Base-by-base conservation (phyloP, 2,797 vertebrate species). In the Peromyscus melanophrys region DNA sequence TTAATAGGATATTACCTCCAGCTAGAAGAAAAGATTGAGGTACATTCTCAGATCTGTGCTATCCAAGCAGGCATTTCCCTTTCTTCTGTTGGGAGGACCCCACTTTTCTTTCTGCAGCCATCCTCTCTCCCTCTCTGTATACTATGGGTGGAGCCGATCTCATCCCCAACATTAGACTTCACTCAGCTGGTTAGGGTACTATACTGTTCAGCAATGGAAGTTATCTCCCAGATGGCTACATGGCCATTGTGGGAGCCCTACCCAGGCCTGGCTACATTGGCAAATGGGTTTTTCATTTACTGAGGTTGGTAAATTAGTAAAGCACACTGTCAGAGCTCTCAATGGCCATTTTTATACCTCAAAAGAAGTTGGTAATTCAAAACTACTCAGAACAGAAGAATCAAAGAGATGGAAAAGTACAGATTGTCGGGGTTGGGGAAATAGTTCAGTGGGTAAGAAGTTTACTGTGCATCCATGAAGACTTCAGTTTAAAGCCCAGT, bases 1-100 rank as follows among this genome's bases (percentile, higher is more conserved):
- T 93, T 89, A 92, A 90, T 13, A 92, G 37, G 67, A 61, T 81
- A 43, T 87, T 78, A 94, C 34, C 81, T 92, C 7, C 3, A 86
- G 40, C n/a, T 63, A 92, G 17, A 83, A 94, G 57, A 69, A 55
- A 57, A 23, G 49, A 10, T 9, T 63, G 40, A 82, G 57, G 8
- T 37, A 29, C 2, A 27, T 19, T 25, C 40, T 78, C 49, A n/a
- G 3, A 40, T 57, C 31, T 93, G 46, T 75, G 23, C 11, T 76
- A 59, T 31, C 19, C 21, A 14, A 43, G 16, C 23, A 17, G 67
- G 25, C 3, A 14, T 34, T 90, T n/a, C 19, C 11, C 14, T 87
- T 92, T 46, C n/a, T 63, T 90, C 37, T 23, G 1, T 55, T 61
- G 65, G 55, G 29, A 87, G 29, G 81, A 46, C n/a, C 11, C 3